Percentiles rank a stretch among this genome's conserved stretches.
Conservation (phyloP, 2,888 invertebrate genomes). For the Ochlodes sylvanus region DNA sequence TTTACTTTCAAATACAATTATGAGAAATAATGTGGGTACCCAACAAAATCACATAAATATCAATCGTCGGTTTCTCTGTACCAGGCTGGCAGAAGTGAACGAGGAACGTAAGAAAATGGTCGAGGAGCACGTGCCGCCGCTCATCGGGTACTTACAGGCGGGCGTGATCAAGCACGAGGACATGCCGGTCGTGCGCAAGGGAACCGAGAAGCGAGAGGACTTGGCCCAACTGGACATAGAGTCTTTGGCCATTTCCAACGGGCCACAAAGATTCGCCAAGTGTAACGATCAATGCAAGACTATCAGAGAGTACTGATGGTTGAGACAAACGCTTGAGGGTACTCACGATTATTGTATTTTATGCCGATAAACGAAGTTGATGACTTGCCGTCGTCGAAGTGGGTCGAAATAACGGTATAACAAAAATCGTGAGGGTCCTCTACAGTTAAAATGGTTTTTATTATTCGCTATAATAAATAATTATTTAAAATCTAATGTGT, state of each 20-base stretch:
- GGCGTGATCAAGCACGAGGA: conserved; percentile 78
- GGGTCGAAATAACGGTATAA: too few relatives aligned
- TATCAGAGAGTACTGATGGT: conserved; percentile 58
- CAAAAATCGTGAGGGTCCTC: too few relatives aligned
- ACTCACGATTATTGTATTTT: too few relatives aligned
- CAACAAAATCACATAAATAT: too few relatives aligned
- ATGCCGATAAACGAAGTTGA: too few relatives aligned
- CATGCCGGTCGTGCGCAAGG: conserved; percentile 55
- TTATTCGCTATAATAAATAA: too few relatives aligned
- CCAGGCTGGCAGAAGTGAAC: conserved; percentile 80
- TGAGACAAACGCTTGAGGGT: too few relatives aligned
- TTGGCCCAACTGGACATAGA: conserved; percentile 49
- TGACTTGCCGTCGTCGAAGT: too few relatives aligned
- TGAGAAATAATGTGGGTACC: too few relatives aligned
- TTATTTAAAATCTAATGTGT: too few relatives aligned
- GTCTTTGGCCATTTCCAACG: conserved; percentile 41
- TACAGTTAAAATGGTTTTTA: too few relatives aligned
- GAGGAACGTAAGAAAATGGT: conserved; percentile 83
- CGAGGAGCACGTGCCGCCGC: conserved; percentile 81
- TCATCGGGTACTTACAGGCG: conserved; percentile 85
- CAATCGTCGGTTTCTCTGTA: neutral
- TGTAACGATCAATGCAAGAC: conserved; percentile 67
- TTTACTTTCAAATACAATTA: too few relatives aligned
- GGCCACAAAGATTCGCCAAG: conserved; percentile 53
- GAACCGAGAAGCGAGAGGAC: conserved; percentile 35